Percentiles rank a stretch among this genome's conserved stretches.
These are phyloP conservation scores for Pristionchus entomophagus DNA, from an alignment of 2,888 invertebrate species.

Conservation along the genomic window DNA sequence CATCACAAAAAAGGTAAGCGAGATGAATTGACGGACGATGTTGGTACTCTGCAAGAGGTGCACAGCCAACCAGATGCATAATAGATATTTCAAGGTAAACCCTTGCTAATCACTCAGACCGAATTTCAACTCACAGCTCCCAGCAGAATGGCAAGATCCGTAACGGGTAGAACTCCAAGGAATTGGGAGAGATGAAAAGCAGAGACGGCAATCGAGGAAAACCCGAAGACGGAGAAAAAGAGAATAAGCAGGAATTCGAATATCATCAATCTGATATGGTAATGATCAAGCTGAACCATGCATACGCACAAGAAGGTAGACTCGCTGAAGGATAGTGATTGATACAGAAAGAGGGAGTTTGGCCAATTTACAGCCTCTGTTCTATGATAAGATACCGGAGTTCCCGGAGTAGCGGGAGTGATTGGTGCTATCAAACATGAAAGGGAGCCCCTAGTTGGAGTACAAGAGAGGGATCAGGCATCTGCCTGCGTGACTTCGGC, in stretches of 20 bases:
- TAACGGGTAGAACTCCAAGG: neutral
- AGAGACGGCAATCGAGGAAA: neutral
- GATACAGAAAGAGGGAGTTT: neutral
- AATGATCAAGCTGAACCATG: neutral
- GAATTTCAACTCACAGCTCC: neutral
- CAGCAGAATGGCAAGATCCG: neutral
- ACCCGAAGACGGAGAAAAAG: neutral
- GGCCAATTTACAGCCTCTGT: constrained; percentile 23
- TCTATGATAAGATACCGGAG: neutral
- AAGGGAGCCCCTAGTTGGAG: no score
- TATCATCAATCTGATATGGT: neutral
- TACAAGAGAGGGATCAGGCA: neutral
- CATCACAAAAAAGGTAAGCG: neutral
- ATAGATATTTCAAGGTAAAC: no score
- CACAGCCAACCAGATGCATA: no score
- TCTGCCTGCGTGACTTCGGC: neutral
- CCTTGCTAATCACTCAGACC: no score
- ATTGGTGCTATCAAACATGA: neutral
- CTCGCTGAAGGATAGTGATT: neutral
- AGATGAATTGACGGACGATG: neutral
- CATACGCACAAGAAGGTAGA: neutral
- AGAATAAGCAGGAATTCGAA: neutral
- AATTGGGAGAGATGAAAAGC: neutral
- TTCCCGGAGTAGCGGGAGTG: no score
- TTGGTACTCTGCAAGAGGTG: neutral